phyloP scores from a whole-genome alignment of 2,113 vertebrate genomes.

The Calyptommatus sinebrachiatus region DNA sequence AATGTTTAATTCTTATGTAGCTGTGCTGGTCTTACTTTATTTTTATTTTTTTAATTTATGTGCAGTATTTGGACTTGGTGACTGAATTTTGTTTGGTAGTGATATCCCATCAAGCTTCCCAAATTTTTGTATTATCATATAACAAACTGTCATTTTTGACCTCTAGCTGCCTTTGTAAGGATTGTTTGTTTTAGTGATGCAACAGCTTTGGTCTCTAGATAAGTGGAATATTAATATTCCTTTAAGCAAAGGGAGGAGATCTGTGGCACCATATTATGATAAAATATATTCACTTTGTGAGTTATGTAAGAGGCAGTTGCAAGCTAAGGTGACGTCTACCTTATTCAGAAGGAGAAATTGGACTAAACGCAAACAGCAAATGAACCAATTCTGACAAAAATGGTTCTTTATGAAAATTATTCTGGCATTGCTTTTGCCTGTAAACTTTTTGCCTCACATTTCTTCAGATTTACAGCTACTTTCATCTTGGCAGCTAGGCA shows the following conservation, averaged over 20 bases:
- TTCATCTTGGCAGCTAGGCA: neutral
- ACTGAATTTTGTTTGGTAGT: too few species aligned
- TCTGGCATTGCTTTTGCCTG: constrained; percentile 8
- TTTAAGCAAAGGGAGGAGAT: constrained; percentile 44
- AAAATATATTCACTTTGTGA: constrained; percentile 44
- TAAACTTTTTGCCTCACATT: constrained; percentile 13
- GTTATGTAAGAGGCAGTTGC: constrained; percentile 45
- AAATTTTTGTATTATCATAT: neutral
- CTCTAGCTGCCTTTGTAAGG: constrained; percentile 41
- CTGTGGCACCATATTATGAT: constrained; percentile 49
- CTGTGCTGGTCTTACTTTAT: too few species aligned
- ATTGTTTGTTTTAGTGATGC: constrained; percentile 24
- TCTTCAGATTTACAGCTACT: constrained; percentile 16
- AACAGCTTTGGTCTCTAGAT: constrained; percentile 13
- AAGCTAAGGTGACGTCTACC: constrained; percentile 44
- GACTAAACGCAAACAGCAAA: constrained; percentile 21
- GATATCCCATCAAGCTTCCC: too few species aligned
- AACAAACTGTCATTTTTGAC: constrained; percentile 13
- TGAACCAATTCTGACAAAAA: constrained; percentile 17
- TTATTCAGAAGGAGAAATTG: constrained; percentile 38
- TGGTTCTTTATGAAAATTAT: neutral
- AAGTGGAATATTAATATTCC: constrained; percentile 24
- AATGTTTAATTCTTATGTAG: too few species aligned
- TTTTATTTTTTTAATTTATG: too few species aligned
- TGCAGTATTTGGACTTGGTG: too few species aligned